Evolutionary conservation across 2,797 vertebrate species (phyloP).

Genomic region (Chaetophractus vellerosus): DNA sequence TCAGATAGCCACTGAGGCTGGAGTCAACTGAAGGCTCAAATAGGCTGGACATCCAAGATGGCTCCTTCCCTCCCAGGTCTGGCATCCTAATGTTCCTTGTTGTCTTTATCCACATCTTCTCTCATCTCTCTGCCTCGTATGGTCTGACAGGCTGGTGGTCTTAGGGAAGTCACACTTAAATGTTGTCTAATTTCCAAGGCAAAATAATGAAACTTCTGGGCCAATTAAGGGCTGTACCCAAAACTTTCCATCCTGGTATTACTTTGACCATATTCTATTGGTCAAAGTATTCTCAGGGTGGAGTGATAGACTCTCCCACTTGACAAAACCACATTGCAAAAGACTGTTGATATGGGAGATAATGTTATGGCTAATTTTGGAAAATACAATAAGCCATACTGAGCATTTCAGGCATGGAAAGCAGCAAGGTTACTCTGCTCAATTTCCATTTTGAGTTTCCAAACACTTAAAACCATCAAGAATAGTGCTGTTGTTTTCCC

Average conservation of each 20-base stretch:
- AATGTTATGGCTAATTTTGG: background rate
- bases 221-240: background rate
- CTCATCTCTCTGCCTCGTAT: background rate
- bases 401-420: background rate
- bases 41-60: background rate
- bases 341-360: background rate
- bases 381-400: background rate
- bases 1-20: background rate
- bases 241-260: background rate
- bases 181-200: background rate
- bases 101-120: background rate
- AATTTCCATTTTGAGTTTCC: background rate
- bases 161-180: background rate
- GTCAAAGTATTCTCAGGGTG: no score
- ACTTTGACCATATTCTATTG: background rate
- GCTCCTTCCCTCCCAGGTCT: background rate
- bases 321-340: background rate
- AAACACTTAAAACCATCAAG: background rate
- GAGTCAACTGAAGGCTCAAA: background rate
- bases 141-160: background rate
- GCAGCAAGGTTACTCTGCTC: background rate
- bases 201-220: background rate
- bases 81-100: fast-evolving
- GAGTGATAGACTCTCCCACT: background rate
- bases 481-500: background rate